Conservation (phyloP, 2,113 vertebrate species). For the Marcusenius ussheri region DNA sequence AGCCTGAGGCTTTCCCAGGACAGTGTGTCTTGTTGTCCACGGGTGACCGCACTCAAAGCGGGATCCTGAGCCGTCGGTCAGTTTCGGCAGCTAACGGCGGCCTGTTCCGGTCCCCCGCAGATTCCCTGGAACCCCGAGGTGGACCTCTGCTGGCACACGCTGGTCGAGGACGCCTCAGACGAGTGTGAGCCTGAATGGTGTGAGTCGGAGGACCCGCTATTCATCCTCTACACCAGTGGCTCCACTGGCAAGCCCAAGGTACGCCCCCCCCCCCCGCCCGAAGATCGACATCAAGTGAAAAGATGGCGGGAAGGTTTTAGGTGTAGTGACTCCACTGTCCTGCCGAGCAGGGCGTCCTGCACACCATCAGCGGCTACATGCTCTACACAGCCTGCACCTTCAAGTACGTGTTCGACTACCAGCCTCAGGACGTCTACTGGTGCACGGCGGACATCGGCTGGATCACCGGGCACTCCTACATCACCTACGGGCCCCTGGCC, state of each 20-base stretch:
- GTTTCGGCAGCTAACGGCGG: not conserved
- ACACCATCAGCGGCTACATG: slow-evolving; percentile 90
- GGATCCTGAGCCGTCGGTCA: not conserved
- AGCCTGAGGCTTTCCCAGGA: not conserved
- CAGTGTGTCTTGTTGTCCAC: not conserved
- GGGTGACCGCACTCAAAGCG: not conserved
- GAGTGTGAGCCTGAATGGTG: slow-evolving; percentile 94
- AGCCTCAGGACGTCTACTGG: slow-evolving; percentile 85
- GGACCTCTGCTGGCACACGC: slow-evolving; percentile 84
- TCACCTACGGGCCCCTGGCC: slow-evolving; percentile 88
- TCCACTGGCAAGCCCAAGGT: slow-evolving; percentile 97
- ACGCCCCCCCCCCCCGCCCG: not conserved
- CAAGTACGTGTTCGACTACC: slow-evolving; percentile 92
- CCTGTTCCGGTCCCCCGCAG: slow-evolving; percentile 50
- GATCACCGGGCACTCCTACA: slow-evolving; percentile 95
- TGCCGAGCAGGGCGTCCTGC: slow-evolving; percentile 76
- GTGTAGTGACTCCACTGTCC: not conserved
- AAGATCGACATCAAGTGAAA: not conserved
- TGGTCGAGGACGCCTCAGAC: slow-evolving; percentile 62
- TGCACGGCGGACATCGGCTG: slow-evolving; percentile 96
- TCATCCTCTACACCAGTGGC: slow-evolving; percentile 94
- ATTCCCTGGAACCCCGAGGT: slow-evolving; percentile 75
- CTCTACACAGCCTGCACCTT: slow-evolving; percentile 83
- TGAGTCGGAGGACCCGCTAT: slow-evolving; percentile 83
- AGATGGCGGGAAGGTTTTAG: not conserved